A percentile compares a stretch with the other conserved stretches of the same genome.
Conservation (phyloP, 53 echinoderm and acorn worm species). For the Astropecten irregularis region DNA sequence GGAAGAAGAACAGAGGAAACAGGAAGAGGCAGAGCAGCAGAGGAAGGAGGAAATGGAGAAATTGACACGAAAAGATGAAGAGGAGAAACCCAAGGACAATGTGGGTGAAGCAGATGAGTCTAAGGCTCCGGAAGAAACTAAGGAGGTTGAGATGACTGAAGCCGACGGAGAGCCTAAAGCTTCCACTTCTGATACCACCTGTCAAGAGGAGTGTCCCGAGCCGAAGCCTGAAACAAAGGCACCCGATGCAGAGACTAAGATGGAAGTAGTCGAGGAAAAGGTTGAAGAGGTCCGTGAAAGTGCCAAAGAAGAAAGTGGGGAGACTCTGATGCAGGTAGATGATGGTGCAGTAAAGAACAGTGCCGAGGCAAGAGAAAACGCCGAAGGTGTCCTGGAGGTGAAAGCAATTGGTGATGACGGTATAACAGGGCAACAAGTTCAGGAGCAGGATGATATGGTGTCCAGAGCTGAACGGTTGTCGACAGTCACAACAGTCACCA, state of each 20-base stretch:
- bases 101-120: background rate
- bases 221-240: background rate
- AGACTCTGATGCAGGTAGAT: background rate
- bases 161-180: background rate
- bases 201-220: background rate
- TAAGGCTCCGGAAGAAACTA: background rate
- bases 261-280: conserved; percentile 14
- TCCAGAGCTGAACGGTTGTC: background rate
- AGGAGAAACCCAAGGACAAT: background rate
- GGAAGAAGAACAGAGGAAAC: conserved; percentile 8
- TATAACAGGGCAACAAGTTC: background rate
- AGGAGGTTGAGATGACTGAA: background rate
- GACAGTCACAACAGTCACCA: conserved; percentile 17
- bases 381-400: background rate
- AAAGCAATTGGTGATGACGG: background rate
- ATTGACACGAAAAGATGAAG: too few species aligned
- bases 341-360: background rate
- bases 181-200: background rate
- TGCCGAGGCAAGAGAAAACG: background rate
- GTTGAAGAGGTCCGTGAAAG: conserved; percentile 14
- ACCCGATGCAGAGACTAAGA: background rate
- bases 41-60: background rate
- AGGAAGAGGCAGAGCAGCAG: background rate
- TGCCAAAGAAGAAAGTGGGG: background rate
- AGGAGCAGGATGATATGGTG: background rate